Evolutionary conservation across 2,888 invertebrate species (phyloP).

Genomic region (Crioceris asparagi): DNA sequence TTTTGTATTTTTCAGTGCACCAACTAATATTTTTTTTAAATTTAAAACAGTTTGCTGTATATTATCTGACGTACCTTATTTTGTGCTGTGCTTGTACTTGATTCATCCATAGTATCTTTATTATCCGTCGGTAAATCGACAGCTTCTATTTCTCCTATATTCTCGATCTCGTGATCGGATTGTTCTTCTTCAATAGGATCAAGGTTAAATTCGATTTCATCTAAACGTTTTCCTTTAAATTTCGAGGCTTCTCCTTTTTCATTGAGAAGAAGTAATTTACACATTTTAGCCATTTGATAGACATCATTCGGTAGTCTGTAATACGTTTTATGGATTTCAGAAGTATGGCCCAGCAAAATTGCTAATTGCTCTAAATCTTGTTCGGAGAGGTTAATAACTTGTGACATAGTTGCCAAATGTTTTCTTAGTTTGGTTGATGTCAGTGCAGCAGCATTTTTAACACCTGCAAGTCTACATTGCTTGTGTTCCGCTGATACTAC

Average conservation of each 20-base stretch:
- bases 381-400: not conserved
- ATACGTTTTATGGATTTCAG: not conserved
- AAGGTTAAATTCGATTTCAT: not conserved
- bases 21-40: no score
- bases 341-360: not conserved
- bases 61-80: no score
- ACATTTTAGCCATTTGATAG: conserved; percentile 1
- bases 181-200: not conserved
- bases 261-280: not conserved
- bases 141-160: not conserved
- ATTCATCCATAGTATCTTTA: no score
- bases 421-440: not conserved
- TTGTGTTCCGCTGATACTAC: not conserved
- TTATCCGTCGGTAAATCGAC: no score
- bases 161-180: not conserved
- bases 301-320: no score
- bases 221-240: not conserved
- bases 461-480: not conserved
- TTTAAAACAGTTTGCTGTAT: no score
- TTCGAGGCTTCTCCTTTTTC: not conserved
- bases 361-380: conserved; percentile 1
- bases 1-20: no score
- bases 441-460: not conserved
- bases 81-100: no score
- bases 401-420: no score